Percentiles rank a stretch among this genome's conserved stretches.
phyloP scores from a whole-genome alignment of 2,797 vertebrate genomes.

The Rhodeus uyekii region DNA sequence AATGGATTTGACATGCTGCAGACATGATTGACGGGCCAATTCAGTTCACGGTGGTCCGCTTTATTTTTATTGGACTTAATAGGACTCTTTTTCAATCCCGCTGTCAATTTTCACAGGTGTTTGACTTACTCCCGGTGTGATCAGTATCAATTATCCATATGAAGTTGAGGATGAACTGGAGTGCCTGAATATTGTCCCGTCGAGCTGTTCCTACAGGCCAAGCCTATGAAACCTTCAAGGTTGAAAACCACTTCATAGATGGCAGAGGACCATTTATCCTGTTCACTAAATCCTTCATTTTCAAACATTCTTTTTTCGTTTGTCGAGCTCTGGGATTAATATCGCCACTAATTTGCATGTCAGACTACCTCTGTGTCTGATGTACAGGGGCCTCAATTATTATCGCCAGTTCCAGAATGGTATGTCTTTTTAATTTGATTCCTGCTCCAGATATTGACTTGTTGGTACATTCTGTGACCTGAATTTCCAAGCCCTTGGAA shows the following conservation, averaged over 20 bases:
- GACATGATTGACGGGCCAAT: too few species aligned
- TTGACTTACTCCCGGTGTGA: constrained; percentile 8
- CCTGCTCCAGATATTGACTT: neutral
- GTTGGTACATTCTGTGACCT: too few species aligned
- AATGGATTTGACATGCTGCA: too few species aligned
- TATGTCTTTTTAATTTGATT: neutral
- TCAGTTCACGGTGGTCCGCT: too few species aligned
- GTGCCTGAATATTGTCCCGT: constrained; percentile 23
- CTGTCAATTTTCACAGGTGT: neutral
- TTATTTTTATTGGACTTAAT: too few species aligned
- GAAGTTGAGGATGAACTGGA: constrained; percentile 3
- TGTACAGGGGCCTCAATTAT: constrained; percentile 59
- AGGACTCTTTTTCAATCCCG: too few species aligned
- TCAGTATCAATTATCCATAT: neutral
- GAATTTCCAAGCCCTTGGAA: too few species aligned
- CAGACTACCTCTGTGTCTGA: constrained; percentile 61
- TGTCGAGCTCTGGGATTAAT: constrained; percentile 68
- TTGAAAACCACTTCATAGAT: neutral
- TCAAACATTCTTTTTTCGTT: neutral
- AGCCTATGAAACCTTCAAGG: constrained; percentile 42
- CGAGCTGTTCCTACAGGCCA: neutral
- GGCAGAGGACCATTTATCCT: too few species aligned
- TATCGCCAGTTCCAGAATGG: neutral
- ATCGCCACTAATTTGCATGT: constrained; percentile 67
- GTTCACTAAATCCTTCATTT: neutral